Evolutionary conservation across 1,140 invertebrate genomes (phyloP).

Genomic region (Drosophila busckii): DNA sequence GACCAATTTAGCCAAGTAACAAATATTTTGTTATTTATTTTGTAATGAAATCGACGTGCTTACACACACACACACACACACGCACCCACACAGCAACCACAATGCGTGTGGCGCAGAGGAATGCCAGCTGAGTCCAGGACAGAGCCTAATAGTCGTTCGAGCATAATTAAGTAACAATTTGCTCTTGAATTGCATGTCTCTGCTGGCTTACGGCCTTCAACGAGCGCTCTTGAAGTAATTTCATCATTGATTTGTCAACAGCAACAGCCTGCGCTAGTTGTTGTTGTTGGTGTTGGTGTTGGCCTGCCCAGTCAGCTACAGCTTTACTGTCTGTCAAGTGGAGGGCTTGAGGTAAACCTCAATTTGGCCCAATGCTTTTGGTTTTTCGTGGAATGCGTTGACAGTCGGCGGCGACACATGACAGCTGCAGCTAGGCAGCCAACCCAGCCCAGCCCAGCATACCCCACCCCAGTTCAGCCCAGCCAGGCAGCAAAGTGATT

Average conservation of each 20-base stretch:
- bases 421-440: slow-evolving; percentile 33
- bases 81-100: neutral
- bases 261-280: no score
- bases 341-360: slow-evolving; percentile 25
- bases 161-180: slow-evolving; percentile 75
- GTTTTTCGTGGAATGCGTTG: slow-evolving; percentile 19
- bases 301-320: neutral
- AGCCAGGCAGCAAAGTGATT: slow-evolving; percentile 28
- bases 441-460: no score
- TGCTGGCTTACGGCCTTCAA: neutral
- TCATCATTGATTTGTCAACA: neutral
- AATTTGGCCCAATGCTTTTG: slow-evolving; percentile 15
- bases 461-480: no score
- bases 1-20: slow-evolving; percentile 70
- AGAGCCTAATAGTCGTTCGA: slow-evolving; percentile 48
- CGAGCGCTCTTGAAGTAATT: no score
- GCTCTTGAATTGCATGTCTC: slow-evolving; percentile 24
- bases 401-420: slow-evolving; percentile 25
- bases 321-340: slow-evolving; percentile 14
- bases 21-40: slow-evolving; percentile 70
- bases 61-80: slow-evolving; percentile 10
- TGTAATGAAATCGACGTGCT: slow-evolving; percentile 53
- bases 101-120: neutral
- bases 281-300: neutral
- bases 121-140: slow-evolving; percentile 29